A percentile compares a stretch with the other conserved stretches of the same genome.
Evolutionary conservation across 2,888 invertebrate genomes (phyloP).

Genomic region (Cetonia aurata): DNA sequence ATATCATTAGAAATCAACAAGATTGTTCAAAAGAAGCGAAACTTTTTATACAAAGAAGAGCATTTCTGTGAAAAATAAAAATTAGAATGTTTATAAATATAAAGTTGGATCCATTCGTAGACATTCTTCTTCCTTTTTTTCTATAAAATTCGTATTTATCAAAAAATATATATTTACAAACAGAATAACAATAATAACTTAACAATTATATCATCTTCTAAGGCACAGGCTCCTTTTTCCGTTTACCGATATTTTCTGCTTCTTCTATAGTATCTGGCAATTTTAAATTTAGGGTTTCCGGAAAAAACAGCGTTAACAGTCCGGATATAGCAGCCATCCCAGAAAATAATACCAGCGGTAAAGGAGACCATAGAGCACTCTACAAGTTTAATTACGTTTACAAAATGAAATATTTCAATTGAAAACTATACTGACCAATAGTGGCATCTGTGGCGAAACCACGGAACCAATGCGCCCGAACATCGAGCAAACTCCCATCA

Average conservation of each 20-base stretch:
- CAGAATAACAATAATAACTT: too few species aligned
- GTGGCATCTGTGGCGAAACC: conserved; percentile 76
- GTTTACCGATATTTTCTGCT: conserved; percentile 70
- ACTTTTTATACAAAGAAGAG: too few species aligned
- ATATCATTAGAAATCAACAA: background rate
- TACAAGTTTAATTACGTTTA: conserved; percentile 47
- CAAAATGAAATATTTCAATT: background rate
- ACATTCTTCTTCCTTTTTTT: too few species aligned
- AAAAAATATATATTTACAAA: background rate
- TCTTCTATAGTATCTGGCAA: conserved; percentile 78
- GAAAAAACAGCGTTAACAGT: conserved; percentile 74
- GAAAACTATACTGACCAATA: conserved; percentile 70
- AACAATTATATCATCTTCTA: background rate
- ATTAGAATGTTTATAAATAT: too few species aligned
- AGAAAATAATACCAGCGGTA: conserved; percentile 77
- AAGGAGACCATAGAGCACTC: conserved; percentile 64
- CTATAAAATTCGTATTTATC: too few species aligned
- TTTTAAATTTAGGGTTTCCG: conserved; percentile 77
- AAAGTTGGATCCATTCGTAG: too few species aligned
- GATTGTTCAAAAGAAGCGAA: too few species aligned
- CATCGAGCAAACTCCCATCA: conserved; percentile 76
- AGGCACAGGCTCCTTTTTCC: conserved; percentile 3
- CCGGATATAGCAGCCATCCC: conserved; percentile 73
- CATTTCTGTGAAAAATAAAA: too few species aligned
- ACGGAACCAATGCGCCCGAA: conserved; percentile 75